Conservation (phyloP, 2,113 vertebrate genomes). For the Takifugu flavidus region DNA sequence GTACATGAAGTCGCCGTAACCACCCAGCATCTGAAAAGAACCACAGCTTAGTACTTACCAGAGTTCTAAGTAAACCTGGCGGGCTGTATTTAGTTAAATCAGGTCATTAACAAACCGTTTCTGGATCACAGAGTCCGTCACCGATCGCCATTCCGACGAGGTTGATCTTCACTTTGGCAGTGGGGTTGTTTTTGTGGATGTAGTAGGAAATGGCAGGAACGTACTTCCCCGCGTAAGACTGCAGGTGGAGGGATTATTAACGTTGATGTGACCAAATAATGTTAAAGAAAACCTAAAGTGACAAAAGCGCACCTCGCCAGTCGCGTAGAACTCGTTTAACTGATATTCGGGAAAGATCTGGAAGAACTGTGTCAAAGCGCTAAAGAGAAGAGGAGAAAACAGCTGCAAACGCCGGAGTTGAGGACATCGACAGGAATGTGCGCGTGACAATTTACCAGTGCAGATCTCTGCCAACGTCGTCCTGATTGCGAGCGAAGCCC, state of each 20-base stretch:
- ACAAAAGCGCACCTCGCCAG: slow-evolving; percentile 75
- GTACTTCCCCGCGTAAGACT: slow-evolving; percentile 83
- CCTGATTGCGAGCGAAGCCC: slow-evolving; percentile 76
- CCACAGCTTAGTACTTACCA: neutral
- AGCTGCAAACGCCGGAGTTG: neutral
- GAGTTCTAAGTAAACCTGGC: too few relatives aligned
- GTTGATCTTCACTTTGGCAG: slow-evolving; percentile 74
- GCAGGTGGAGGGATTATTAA: slow-evolving; percentile 1
- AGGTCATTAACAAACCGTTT: slow-evolving; percentile 23
- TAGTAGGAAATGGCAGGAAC: slow-evolving; percentile 77
- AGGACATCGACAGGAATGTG: neutral
- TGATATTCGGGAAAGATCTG: slow-evolving; percentile 83
- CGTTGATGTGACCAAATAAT: neutral
- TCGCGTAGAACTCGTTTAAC: slow-evolving; percentile 81
- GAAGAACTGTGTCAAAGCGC: slow-evolving; percentile 81
- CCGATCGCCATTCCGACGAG: slow-evolving; percentile 82
- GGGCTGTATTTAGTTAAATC: too few relatives aligned
- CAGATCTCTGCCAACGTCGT: slow-evolving; percentile 77
- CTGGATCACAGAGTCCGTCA: slow-evolving; percentile 82
- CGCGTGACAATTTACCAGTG: slow-evolving; percentile 66
- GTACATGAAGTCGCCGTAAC: slow-evolving; percentile 77
- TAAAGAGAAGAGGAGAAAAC: slow-evolving; percentile 37
- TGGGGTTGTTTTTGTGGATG: slow-evolving; percentile 80
- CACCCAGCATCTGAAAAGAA: slow-evolving; percentile 70
- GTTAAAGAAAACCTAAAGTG: neutral